These are phyloP conservation scores for Lycaena phlaeas DNA, from an alignment of 2,888 invertebrate species.

Conservation along the genomic window DNA sequence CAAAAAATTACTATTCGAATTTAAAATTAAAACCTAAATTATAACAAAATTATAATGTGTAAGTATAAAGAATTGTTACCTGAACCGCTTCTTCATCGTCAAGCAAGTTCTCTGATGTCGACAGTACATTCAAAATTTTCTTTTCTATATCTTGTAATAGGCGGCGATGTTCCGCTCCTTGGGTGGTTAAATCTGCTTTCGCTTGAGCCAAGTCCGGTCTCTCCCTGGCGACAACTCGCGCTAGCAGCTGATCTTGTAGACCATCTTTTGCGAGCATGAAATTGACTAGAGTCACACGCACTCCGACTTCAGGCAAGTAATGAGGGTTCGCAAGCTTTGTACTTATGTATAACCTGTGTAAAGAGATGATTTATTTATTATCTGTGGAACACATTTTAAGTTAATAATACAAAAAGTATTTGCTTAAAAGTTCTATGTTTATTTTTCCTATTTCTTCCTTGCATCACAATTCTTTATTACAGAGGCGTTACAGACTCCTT, in stretches of 20 bases:
- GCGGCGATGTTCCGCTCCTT: slow-evolving; percentile 88
- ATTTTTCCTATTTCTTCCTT: too few species aligned
- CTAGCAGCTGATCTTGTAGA: slow-evolving; percentile 89
- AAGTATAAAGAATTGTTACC: too few species aligned
- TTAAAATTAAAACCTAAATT: too few species aligned
- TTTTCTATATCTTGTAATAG: slow-evolving; percentile 91
- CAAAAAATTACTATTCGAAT: too few species aligned
- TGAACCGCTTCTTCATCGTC: slow-evolving; percentile 94
- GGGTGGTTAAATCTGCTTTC: slow-evolving; percentile 88
- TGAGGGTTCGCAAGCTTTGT: slow-evolving; percentile 95
- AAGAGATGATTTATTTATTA: too few species aligned
- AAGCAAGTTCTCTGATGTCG: slow-evolving; percentile 70
- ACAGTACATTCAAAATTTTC: slow-evolving; percentile 81
- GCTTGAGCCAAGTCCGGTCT: slow-evolving; percentile 93
- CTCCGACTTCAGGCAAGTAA: slow-evolving; percentile 93
- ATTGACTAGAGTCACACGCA: slow-evolving; percentile 91
- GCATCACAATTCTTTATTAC: too few species aligned
- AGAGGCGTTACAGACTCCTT: too few species aligned
- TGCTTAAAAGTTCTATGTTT: too few species aligned
- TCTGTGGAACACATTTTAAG: too few species aligned
- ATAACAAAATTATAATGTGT: too few species aligned
- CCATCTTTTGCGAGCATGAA: slow-evolving; percentile 94
- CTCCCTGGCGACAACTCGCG: slow-evolving; percentile 93
- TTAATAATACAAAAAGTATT: too few species aligned
- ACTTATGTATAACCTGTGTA: slow-evolving; percentile 87